These are phyloP conservation scores for Diabrotica undecimpunctata DNA, from an alignment of 1,140 invertebrate species.

Conservation along the genomic window DNA sequence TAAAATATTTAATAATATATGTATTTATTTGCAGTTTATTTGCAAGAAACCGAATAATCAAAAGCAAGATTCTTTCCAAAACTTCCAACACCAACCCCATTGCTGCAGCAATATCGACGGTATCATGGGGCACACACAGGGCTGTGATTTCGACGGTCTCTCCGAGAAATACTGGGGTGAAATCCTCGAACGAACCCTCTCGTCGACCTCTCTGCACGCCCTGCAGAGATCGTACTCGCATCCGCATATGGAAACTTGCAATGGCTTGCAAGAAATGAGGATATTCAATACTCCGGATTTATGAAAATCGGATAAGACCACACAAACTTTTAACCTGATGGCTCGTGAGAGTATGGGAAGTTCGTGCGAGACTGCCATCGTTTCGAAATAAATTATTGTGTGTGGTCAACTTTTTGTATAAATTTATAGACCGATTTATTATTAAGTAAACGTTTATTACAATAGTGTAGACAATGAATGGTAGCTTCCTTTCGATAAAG, in stretches of 20 bases:
- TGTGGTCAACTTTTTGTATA: conserved; percentile 1
- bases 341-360: conserved; percentile 40
- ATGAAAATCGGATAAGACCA: conserved; percentile 48
- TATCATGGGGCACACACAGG: conserved; percentile 33
- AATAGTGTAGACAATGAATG: too few species aligned
- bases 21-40: conserved; percentile 34
- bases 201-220: conserved; percentile 63
- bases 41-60: conserved; percentile 33
- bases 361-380: conserved; percentile 40
- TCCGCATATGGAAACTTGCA: conserved; percentile 37
- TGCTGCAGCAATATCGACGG: conserved; percentile 36
- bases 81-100: conserved; percentile 25
- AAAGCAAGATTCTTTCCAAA: conserved; percentile 27
- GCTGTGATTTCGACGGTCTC: conserved; percentile 62
- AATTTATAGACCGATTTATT: too few species aligned
- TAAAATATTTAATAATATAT: too few species aligned
- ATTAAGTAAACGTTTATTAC: too few species aligned
- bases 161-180: conserved; percentile 77
- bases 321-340: conserved; percentile 41
- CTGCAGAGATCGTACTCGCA: conserved; percentile 50
- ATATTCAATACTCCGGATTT: conserved; percentile 42
- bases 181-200: conserved; percentile 68
- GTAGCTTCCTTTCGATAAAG: too few species aligned
- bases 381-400: conserved; percentile 31
- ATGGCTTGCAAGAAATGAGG: conserved; percentile 40